Percentiles rank a stretch among this genome's conserved stretches.
Evolutionary conservation across 2,888 invertebrate genomes (phyloP).

Genomic region (Neria commutata): DNA sequence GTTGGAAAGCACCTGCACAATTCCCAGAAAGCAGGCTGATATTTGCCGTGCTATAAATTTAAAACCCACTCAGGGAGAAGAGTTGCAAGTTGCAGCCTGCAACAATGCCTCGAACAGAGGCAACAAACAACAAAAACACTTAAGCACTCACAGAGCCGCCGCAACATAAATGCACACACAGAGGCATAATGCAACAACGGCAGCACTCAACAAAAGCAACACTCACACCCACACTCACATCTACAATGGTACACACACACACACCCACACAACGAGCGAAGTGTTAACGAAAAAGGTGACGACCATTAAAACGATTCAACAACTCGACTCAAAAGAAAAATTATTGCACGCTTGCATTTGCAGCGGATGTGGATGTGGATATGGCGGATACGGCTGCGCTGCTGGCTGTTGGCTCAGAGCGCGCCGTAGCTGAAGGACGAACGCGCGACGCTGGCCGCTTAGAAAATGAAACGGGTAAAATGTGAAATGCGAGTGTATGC

Average conservation of each 20-base stretch:
- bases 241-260: background rate
- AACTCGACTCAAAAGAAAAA: conserved; percentile 53
- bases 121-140: too few relatives aligned
- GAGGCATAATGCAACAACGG: background rate
- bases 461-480: conserved; percentile 1
- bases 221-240: background rate
- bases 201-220: conserved; percentile 20
- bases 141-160: background rate
- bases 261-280: conserved; percentile 3
- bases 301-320: conserved; percentile 59
- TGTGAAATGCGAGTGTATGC: conserved; percentile 5
- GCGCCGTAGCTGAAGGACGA: background rate
- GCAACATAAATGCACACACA: background rate
- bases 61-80: too few relatives aligned
- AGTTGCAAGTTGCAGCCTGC: too few relatives aligned
- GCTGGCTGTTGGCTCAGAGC: background rate
- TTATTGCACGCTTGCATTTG: conserved; percentile 41
- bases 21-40: too few relatives aligned
- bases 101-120: too few relatives aligned
- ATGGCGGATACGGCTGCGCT: background rate
- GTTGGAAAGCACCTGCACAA: too few relatives aligned
- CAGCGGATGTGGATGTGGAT: background rate
- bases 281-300: conserved; percentile 49
- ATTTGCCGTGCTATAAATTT: too few relatives aligned
- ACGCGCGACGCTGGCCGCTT: conserved; percentile 6